Base-by-base conservation (phyloP, 2,888 invertebrate genomes). In the Ophion costatus region DNA sequence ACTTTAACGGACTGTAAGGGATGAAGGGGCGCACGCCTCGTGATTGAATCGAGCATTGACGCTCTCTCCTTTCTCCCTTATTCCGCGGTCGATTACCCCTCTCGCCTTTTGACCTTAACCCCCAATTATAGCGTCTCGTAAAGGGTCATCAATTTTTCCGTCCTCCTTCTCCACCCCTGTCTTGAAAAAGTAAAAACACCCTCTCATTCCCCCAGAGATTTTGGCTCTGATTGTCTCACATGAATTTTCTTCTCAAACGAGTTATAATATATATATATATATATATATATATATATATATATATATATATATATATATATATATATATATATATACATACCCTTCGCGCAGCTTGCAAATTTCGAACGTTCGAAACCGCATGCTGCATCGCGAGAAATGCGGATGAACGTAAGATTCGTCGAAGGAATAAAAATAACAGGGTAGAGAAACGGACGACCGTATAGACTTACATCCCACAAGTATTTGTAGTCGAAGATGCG, bases 1-100 rank as follows among this genome's bases (percentile, higher is more conserved):
- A 85, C 84, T 82, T 80, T 82, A 80, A 82, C 73, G 67, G 84
- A 70, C 70, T 56, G 63, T 75, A 57, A 63, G 76, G 51, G 71
- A 82, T 84, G 51, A 82, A 79, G 78, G 82, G 79, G 76, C 59
- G 71, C 67, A 24, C 20, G n/a, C 33, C 66, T 61, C 22, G 20
- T 29, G 73, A n/a, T 57, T 42, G 33, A 63, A 74, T 9, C 56
- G 6, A 14, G 11, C 9, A 29, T 0, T 1, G 29, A 64, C 6
- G 24, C 14, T 56, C 24, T 75, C 64, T 64, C 20, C 2, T 17
- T 67, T 17, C 42, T 42, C 59, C n/a, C n/a, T 78, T 20, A 61
- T 61, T 38, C 24, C 11, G 10, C 59, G 42, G 3, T 24, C 57
- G 24, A 61, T 61, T 70, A 11, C 29, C 45, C 24, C 14, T 61